These are phyloP conservation scores for Lerista edwardsae DNA, from an alignment of 2,797 vertebrate genomes.

Conservation along the genomic window DNA sequence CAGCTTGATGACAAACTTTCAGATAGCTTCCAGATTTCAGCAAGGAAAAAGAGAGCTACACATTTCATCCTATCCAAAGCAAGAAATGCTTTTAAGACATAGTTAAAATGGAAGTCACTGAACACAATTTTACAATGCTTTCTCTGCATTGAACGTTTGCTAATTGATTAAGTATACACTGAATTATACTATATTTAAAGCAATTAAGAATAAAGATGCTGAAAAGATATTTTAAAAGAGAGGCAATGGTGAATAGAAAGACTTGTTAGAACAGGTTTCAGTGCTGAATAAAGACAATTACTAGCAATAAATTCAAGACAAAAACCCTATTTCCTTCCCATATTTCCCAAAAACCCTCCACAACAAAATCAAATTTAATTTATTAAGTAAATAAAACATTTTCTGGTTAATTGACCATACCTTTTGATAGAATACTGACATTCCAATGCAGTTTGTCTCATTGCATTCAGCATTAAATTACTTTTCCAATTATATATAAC, in stretches of 20 bases:
- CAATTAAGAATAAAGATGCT: not conserved
- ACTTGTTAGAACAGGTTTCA: not conserved
- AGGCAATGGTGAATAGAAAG: not conserved
- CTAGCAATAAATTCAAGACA: not conserved
- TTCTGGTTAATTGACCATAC: too few relatives aligned
- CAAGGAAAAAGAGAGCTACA: conserved; percentile 43
- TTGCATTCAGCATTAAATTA: too few relatives aligned
- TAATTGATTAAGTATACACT: not conserved
- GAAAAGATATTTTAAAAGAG: not conserved
- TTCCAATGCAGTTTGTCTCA: too few relatives aligned
- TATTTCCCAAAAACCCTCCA: too few relatives aligned
- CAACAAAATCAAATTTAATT: too few relatives aligned
- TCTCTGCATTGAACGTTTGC: not conserved
- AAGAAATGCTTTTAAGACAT: conserved; percentile 37
- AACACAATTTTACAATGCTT: not conserved
- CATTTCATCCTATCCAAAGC: conserved; percentile 61
- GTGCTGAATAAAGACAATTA: not conserved
- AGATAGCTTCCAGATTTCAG: conserved; percentile 63
- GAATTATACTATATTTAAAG: not conserved
- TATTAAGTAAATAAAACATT: too few relatives aligned
- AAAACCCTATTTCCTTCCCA: not conserved
- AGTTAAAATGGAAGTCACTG: conserved; percentile 15
- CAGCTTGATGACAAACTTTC: conserved; percentile 58
- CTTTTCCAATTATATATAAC: too few relatives aligned
- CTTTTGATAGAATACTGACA: too few relatives aligned